Conservation (phyloP, 2,888 invertebrate species). For the Hemicrepidius hirtus region DNA sequence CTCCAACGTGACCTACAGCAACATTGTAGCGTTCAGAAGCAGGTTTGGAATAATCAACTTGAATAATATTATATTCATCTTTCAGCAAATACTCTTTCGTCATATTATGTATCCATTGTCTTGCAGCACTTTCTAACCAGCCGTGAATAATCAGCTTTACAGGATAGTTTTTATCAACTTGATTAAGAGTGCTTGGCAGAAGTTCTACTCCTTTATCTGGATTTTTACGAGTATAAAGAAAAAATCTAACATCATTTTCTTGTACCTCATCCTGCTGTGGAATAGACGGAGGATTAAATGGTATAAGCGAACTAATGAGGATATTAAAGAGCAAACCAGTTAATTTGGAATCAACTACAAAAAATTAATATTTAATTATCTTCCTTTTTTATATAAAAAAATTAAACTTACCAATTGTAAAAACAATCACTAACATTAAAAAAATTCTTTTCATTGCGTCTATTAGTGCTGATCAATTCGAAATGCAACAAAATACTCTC, state of each 20-base stretch:
- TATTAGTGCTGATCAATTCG: too few species aligned
- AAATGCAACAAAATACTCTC: too few species aligned
- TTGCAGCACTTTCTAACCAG: conserved; percentile 69
- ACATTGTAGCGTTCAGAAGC: conserved; percentile 6
- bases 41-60: conserved; percentile 72
- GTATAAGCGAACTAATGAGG: background rate
- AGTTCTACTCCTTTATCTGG: background rate
- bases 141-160: conserved; percentile 72
- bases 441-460: too few species aligned
- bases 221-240: background rate
- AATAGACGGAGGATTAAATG: background rate
- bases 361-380: background rate
- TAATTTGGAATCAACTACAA: background rate
- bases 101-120: conserved; percentile 65
- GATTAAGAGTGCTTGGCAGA: background rate
- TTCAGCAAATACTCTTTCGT: conserved; percentile 69
- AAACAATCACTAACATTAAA: too few species aligned
- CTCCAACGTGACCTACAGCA: background rate
- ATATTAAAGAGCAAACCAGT: background rate
- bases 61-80: conserved; percentile 72
- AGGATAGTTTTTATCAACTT: background rate
- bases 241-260: background rate
- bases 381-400: too few species aligned
- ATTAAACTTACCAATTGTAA: too few species aligned
- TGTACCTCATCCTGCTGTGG: background rate